These are phyloP conservation scores for Muntiacus reevesi DNA, from an alignment of 2,113 vertebrate genomes.

Conservation along the genomic window DNA sequence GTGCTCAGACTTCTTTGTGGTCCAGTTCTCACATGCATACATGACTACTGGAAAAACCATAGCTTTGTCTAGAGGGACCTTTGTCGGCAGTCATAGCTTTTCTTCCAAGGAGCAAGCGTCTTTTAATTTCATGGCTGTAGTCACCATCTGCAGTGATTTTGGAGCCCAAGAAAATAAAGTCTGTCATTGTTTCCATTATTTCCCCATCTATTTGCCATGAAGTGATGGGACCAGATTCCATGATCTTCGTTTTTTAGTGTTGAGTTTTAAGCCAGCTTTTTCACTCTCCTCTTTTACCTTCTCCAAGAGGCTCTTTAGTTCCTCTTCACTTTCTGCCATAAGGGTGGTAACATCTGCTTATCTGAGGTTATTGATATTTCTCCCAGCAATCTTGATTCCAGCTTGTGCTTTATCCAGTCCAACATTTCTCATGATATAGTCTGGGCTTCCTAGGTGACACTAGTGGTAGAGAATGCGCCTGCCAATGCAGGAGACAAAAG, in stretches of 20 bases:
- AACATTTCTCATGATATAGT: background rate
- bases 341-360: background rate
- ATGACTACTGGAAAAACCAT: background rate
- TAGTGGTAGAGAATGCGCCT: background rate
- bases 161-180: background rate
- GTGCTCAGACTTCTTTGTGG: background rate
- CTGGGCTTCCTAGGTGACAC: background rate
- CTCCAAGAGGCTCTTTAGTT: background rate
- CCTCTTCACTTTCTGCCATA: background rate
- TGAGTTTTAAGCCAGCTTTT: background rate
- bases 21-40: background rate
- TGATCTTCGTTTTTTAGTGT: background rate
- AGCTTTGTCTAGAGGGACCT: background rate
- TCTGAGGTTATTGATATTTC: background rate
- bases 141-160: background rate
- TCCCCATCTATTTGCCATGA: background rate
- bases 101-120: background rate
- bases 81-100: background rate
- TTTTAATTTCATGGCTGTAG: background rate
- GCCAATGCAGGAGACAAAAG: background rate
- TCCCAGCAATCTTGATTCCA: background rate
- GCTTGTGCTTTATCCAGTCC: background rate
- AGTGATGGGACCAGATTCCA: background rate
- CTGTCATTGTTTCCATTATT: background rate
- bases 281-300: background rate